Conservation (phyloP, 2,888 invertebrate species). For the Polydrusus pterygomalis region DNA sequence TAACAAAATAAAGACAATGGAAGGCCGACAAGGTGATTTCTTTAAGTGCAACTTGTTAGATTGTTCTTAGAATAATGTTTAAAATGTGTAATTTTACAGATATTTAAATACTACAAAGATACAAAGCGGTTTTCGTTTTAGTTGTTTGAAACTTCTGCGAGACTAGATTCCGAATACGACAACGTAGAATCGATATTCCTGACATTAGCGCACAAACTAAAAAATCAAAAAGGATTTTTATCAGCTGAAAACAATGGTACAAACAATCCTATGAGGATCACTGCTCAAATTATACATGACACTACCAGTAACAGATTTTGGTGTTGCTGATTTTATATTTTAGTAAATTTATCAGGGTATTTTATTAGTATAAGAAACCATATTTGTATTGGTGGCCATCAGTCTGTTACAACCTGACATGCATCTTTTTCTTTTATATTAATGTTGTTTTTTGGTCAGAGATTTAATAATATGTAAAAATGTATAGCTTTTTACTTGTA, state of each 20-base stretch:
- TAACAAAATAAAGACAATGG: no score
- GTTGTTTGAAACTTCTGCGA: conserved; percentile 88
- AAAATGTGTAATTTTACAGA: no score
- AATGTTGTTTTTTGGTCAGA: no score
- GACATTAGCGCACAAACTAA: conserved; percentile 87
- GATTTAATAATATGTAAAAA: no score
- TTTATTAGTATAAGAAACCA: neutral
- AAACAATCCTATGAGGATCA: conserved; percentile 11
- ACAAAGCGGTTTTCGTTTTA: conserved; percentile 64
- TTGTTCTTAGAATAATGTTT: no score
- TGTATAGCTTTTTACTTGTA: no score
- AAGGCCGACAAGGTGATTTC: no score
- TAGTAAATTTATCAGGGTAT: conserved; percentile 2
- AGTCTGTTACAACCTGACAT: no score
- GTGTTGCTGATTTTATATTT: neutral
- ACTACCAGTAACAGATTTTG: conserved; percentile 22
- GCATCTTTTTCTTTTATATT: no score
- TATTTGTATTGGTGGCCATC: no score
- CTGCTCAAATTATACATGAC: conserved; percentile 28
- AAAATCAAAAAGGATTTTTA: conserved; percentile 76
- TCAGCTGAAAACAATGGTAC: conserved; percentile 44
- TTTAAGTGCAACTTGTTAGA: no score
- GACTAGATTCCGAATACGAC: conserved; percentile 82
- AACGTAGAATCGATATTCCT: conserved; percentile 89
- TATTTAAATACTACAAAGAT: neutral